Evolutionary conservation across 2,113 vertebrate species (phyloP).

Genomic region (Glareola pratincola): DNA sequence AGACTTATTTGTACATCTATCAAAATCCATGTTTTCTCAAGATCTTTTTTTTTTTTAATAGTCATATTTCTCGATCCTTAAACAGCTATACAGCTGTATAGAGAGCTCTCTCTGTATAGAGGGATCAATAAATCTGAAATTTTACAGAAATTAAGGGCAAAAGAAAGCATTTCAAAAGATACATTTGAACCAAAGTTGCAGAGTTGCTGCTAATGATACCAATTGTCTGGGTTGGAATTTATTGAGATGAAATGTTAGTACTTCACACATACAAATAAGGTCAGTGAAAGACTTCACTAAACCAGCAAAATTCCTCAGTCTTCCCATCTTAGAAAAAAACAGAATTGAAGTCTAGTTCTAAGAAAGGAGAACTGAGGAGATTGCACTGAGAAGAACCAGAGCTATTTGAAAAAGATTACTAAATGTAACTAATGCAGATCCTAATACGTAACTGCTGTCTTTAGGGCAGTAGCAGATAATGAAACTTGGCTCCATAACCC

Average conservation of each 20-base stretch:
- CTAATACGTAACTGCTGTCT: not conserved
- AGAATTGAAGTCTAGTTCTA: not conserved
- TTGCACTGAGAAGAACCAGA: not conserved
- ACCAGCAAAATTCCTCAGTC: slow-evolving; percentile 9
- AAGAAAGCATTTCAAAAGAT: not conserved
- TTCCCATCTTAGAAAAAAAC: not conserved
- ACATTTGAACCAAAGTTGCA: slow-evolving; percentile 7
- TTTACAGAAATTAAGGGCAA: not conserved
- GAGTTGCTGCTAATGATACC: not conserved
- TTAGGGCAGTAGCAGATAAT: not conserved
- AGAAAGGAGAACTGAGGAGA: not conserved
- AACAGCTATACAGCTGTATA: not conserved
- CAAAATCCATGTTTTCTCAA: not conserved
- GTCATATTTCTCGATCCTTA: not conserved
- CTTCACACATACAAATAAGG: slow-evolving; percentile 25
- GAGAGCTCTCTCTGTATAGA: not conserved
- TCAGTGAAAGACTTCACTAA: slow-evolving; percentile 20
- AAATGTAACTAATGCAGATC: not conserved
- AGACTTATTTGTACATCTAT: not conserved
- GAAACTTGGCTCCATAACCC: not conserved
- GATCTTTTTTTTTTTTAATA: not conserved
- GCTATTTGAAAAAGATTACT: not conserved
- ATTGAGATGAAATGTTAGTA: not conserved
- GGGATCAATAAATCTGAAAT: not conserved
- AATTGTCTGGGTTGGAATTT: not conserved